A percentile compares a stretch with the other conserved stretches of the same genome.
phyloP scores from a whole-genome alignment of 2,888 invertebrate species.

The Platycnemis pennipes region DNA sequence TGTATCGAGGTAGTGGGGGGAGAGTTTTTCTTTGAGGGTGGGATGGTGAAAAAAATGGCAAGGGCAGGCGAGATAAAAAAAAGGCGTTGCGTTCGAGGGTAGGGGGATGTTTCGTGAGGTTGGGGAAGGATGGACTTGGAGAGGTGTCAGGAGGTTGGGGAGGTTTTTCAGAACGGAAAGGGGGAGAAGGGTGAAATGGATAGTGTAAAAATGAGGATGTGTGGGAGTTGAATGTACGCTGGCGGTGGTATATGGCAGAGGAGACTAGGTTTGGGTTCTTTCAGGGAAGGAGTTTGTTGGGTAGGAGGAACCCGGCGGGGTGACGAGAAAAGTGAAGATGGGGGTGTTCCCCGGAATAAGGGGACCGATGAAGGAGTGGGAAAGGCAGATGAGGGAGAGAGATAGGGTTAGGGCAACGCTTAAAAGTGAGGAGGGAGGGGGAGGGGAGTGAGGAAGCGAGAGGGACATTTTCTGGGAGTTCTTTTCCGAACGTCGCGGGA shows the following conservation, averaged over 20 bases:
- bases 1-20: not conserved
- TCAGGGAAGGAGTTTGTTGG: not conserved
- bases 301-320: slow-evolving; percentile 9
- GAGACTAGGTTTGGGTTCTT: not conserved
- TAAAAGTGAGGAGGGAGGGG: not conserved
- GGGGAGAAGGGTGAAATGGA: not conserved
- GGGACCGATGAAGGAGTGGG: not conserved
- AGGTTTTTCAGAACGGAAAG: not conserved
- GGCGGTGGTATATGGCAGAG: not conserved
- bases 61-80: not conserved
- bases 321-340: not conserved
- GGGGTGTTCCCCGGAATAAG: not conserved
- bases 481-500: not conserved
- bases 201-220: not conserved
- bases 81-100: not conserved
- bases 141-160: not conserved
- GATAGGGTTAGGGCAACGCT: not conserved
- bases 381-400: not conserved
- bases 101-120: not conserved
- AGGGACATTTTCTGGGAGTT: not conserved
- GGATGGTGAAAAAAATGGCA: not conserved
- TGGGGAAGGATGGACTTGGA: not conserved
- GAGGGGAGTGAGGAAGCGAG: not conserved
- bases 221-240: not conserved
- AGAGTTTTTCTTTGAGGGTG: too few species aligned